Evolutionary conservation across 2,888 invertebrate species (phyloP).

Genomic region (Ceraclea dissimilis): DNA sequence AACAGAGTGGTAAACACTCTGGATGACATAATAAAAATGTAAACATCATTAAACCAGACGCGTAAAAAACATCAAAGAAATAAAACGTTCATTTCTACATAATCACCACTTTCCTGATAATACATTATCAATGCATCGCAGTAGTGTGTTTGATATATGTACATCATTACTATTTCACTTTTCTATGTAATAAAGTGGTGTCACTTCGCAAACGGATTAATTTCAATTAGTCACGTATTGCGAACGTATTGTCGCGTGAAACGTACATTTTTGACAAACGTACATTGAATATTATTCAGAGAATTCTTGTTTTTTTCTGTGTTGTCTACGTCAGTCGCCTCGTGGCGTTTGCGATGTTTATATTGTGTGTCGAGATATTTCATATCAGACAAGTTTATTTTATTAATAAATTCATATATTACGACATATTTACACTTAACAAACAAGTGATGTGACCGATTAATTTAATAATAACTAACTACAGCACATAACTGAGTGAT

Average conservation of each 20-base stretch:
- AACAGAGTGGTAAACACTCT: too few relatives aligned
- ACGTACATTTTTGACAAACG: background rate
- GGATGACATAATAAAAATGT: too few relatives aligned
- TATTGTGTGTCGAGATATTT: background rate
- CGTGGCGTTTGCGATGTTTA: background rate
- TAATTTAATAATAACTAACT: too few relatives aligned
- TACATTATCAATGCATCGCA: too few relatives aligned
- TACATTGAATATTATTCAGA: background rate
- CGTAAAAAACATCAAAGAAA: too few relatives aligned
- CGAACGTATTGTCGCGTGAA: background rate
- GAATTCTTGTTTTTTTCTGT: background rate
- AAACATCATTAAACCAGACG: too few relatives aligned
- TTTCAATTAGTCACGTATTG: background rate
- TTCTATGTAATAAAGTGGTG: too few relatives aligned
- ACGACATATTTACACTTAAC: background rate
- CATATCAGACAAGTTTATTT: background rate
- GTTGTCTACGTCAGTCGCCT: background rate
- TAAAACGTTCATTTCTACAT: too few relatives aligned
- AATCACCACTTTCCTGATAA: too few relatives aligned
- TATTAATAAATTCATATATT: background rate
- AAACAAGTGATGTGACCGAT: background rate
- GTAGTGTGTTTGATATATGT: too few relatives aligned
- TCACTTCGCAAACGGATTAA: background rate
- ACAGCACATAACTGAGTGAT: too few relatives aligned
- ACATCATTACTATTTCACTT: too few relatives aligned